Conservation (phyloP, 2,113 vertebrate genomes). For the Anser cygnoides region DNA sequence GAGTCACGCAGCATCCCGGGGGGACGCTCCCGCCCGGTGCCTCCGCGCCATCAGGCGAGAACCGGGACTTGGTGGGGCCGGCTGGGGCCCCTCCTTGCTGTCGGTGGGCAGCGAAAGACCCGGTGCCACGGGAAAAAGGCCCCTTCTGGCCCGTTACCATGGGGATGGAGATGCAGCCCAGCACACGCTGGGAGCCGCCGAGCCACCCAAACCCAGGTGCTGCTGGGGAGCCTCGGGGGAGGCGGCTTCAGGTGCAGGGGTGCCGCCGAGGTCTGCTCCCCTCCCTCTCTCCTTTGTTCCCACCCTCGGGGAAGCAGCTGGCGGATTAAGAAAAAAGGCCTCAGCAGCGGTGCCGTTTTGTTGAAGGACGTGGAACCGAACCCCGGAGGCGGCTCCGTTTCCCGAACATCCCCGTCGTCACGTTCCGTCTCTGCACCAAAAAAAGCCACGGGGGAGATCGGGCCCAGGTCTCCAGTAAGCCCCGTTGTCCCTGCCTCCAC, state of each 20-base stretch:
- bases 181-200: not conserved
- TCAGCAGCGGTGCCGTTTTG: not conserved
- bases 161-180: not conserved
- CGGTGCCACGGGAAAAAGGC: not conserved
- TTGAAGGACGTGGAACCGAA: not conserved
- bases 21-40: not conserved
- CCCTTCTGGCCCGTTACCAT: not conserved
- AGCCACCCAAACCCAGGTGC: not conserved
- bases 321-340: not conserved
- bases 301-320: not conserved
- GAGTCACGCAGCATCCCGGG: not conserved
- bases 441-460: not conserved
- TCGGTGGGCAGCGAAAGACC: not conserved
- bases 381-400: not conserved
- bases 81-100: no score
- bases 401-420: not conserved
- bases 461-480: not conserved
- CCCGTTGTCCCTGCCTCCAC: not conserved
- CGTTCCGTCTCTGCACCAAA: not conserved
- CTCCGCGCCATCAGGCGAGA: not conserved
- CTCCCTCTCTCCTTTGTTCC: not conserved
- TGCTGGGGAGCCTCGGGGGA: not conserved
- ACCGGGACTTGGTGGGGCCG: not conserved
- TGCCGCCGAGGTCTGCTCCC: not conserved
- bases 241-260: not conserved